A percentile compares a stretch with the other conserved stretches of the same genome.
Conservation (phyloP, 92 coral and sea anemone genomes). For the Epizoanthus ramosus region DNA sequence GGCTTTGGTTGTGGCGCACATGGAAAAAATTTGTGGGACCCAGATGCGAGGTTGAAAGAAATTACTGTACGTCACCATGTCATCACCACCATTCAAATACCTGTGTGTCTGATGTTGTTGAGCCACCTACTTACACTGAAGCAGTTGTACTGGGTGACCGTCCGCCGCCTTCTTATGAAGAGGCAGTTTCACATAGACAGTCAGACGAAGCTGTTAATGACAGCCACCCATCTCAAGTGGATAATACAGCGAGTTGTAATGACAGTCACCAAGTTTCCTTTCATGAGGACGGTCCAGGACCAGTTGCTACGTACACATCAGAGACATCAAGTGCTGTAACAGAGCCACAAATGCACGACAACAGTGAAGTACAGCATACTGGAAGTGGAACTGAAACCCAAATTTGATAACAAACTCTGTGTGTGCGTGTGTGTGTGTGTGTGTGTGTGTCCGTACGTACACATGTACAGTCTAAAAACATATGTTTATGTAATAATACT, state of each 20-base stretch:
- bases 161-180: slow-evolving; percentile 89
- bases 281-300: slow-evolving; percentile 1
- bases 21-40: slow-evolving; percentile 81
- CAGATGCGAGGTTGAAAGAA: slow-evolving; percentile 57
- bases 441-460: no score
- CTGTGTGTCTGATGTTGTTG: slow-evolving; percentile 53
- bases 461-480: neutral
- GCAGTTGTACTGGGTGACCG: slow-evolving; percentile 61
- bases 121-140: slow-evolving; percentile 89
- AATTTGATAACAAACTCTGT: slow-evolving; percentile 1
- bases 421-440: neutral
- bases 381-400: slow-evolving; percentile 1
- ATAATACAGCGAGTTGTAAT: neutral
- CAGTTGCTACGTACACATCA: slow-evolving; percentile 21
- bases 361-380: neutral
- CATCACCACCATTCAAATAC: slow-evolving; percentile 56
- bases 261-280: slow-evolving; percentile 18
- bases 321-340: slow-evolving; percentile 1
- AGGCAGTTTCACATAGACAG: slow-evolving; percentile 61
- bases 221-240: neutral
- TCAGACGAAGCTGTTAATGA: slow-evolving; percentile 1
- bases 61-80: slow-evolving; percentile 50
- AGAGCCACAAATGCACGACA: neutral
- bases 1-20: slow-evolving; percentile 90
- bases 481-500: neutral